Base-by-base conservation (phyloP, 1,140 invertebrate species). In the Psix sp. region DNA sequence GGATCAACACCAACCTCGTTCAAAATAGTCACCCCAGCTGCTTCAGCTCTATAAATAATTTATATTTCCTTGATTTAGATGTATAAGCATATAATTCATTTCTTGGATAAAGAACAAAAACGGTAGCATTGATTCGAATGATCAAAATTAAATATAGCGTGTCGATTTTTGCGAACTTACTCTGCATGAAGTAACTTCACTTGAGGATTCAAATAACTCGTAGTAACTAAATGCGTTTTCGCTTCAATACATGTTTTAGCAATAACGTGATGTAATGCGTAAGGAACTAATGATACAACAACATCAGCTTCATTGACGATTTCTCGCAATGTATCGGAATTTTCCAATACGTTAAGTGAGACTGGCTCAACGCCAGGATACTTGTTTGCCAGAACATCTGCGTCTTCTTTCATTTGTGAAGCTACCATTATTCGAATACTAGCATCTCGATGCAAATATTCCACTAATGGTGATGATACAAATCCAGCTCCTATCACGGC, bases 1-100 rank as follows among this genome's bases (percentile, higher is more conserved):
- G 98, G 98, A 85, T 99, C 98, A 4, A 99, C 86, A 3, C 98
- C 98, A 0, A 98, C 92, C 88, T 99, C 98, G 82, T 98, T 91
- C 21, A 99, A 87, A 36, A 99, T 91, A 0, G 96, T 98, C 0
- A 99, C 88, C 0, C 94, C 96, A 7, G 95, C 94, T 38, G 94
- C 90, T 40, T 91, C 89, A 0, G 96, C 96, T 60, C 93, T 94
- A 35, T n/a, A 62, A 66, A 71, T 17, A 35, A 36, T n/a, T 31
- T 40, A 29, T n/a, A n/a, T n/a, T n/a, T n/a, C n/a, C n/a, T n/a
- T n/a, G n/a, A n/a, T n/a, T n/a, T n/a, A n/a, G n/a, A n/a, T n/a
- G n/a, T n/a, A n/a, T n/a, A n/a, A n/a, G n/a, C n/a, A n/a, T n/a
- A n/a, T n/a, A n/a, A n/a, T n/a, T n/a, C n/a, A n/a, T n/a, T n/a